Conservation (phyloP, 2,888 invertebrate genomes). For the Mesochorus sp. region DNA sequence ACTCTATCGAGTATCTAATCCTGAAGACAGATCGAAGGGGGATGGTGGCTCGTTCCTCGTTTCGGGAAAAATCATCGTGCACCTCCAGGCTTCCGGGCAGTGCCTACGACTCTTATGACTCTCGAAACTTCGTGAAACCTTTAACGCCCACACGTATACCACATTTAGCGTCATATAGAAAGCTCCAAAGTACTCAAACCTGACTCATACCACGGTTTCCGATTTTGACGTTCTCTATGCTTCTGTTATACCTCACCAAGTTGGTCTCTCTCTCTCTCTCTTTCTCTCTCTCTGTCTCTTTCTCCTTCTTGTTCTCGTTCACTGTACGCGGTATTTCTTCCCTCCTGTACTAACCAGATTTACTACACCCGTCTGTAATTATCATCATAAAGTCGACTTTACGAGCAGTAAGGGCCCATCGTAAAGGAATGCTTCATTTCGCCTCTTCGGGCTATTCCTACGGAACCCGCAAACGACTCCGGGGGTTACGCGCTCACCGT, state of each 20-base stretch:
- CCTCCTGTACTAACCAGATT: slow-evolving; percentile 76
- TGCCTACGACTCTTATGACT: slow-evolving; percentile 20
- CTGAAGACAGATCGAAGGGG: too few species aligned
- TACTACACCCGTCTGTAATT: slow-evolving; percentile 81
- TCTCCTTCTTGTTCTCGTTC: too few species aligned
- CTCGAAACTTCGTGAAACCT: slow-evolving; percentile 50
- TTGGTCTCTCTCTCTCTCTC: slow-evolving; percentile 14
- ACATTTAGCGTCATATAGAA: slow-evolving; percentile 60
- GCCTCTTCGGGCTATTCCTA: slow-evolving; percentile 67
- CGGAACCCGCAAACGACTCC: slow-evolving; percentile 39
- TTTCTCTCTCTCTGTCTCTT: slow-evolving; percentile 8
- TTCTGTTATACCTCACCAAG: slow-evolving; percentile 17
- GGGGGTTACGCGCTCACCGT: slow-evolving; percentile 14
- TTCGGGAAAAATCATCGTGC: slow-evolving; percentile 13
- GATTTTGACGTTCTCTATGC: slow-evolving; percentile 41
- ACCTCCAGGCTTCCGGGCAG: neutral
- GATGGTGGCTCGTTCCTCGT: too few species aligned
- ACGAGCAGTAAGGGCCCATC: slow-evolving; percentile 82
- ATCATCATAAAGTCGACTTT: slow-evolving; percentile 82
- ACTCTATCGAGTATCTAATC: too few species aligned
- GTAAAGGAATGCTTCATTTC: slow-evolving; percentile 82
- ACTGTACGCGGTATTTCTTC: slow-evolving; percentile 18
- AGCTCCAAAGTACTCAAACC: slow-evolving; percentile 33
- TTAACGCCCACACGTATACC: slow-evolving; percentile 51
- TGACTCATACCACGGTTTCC: slow-evolving; percentile 8